These are phyloP conservation scores for Aporophyla nigra DNA, from an alignment of 2,888 invertebrate genomes.

Conservation along the genomic window DNA sequence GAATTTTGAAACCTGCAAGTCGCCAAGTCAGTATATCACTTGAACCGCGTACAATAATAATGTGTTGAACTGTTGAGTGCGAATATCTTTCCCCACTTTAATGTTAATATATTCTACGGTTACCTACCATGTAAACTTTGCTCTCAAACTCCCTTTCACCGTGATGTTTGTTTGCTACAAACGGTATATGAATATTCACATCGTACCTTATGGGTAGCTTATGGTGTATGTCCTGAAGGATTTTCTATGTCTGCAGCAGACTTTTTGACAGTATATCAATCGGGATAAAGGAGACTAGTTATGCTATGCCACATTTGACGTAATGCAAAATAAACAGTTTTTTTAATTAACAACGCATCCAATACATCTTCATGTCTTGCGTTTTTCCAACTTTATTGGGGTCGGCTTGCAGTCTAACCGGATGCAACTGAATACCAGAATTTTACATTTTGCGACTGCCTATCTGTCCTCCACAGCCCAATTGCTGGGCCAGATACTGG, in stretches of 20 bases:
- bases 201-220: conserved; percentile 12
- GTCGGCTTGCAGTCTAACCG: too few species aligned
- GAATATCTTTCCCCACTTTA: conserved; percentile 48
- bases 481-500: too few species aligned
- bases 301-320: neutral
- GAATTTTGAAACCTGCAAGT: conserved; percentile 46
- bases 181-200: conserved; percentile 40
- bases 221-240: neutral
- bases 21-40: conserved; percentile 36
- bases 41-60: conserved; percentile 55
- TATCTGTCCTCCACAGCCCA: too few species aligned
- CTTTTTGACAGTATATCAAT: neutral
- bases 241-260: neutral
- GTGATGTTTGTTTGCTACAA: conserved; percentile 49
- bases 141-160: conserved; percentile 53
- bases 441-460: too few species aligned
- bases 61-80: conserved; percentile 50
- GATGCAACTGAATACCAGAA: too few species aligned
- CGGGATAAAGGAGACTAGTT: too few species aligned
- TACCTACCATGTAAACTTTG: conserved; percentile 56
- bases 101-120: conserved; percentile 57
- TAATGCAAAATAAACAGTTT: neutral
- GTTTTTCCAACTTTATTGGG: conserved; percentile 1
- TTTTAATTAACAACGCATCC: neutral
- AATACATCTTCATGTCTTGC: too few species aligned